Evolutionary conservation across 2,113 vertebrate genomes (phyloP).

Genomic region (Eublepharis macularius): DNA sequence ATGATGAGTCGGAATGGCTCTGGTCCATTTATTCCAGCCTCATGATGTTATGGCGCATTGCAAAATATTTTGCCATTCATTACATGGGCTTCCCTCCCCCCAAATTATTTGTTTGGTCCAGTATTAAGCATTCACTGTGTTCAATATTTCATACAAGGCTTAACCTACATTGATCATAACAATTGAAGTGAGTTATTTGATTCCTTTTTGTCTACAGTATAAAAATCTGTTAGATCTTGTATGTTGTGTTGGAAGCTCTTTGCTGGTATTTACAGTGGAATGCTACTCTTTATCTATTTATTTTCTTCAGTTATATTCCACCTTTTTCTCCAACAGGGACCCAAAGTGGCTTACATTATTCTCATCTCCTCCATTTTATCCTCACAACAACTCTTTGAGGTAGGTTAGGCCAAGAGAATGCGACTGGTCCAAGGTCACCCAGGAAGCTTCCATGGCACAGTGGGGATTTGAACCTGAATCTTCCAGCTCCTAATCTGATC

Average conservation of each 20-base stretch:
- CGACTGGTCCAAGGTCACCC: no score
- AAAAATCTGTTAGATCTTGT: not conserved
- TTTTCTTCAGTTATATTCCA: no score
- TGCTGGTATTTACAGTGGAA: no score
- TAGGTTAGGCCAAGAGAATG: no score
- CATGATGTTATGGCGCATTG: not conserved
- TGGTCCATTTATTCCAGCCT: slow-evolving; percentile 29
- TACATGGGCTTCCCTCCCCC: not conserved
- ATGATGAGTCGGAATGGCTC: slow-evolving; percentile 7
- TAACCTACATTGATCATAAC: not conserved
- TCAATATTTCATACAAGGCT: not conserved
- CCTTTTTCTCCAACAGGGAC: no score
- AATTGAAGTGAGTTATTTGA: not conserved
- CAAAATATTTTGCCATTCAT: slow-evolving; percentile 7
- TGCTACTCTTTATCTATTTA: not conserved
- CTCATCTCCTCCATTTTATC: no score
- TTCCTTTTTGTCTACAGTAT: not conserved
- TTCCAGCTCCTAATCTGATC: no score
- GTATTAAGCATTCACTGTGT: not conserved
- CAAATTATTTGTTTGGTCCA: not conserved
- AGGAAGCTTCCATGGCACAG: no score
- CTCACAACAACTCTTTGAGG: no score
- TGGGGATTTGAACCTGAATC: no score
- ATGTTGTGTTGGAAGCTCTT: not conserved
- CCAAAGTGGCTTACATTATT: no score